These are phyloP conservation scores for Halocynthia roretzi DNA, from an alignment of 23 tunicate genomes.

Conservation along the genomic window DNA sequence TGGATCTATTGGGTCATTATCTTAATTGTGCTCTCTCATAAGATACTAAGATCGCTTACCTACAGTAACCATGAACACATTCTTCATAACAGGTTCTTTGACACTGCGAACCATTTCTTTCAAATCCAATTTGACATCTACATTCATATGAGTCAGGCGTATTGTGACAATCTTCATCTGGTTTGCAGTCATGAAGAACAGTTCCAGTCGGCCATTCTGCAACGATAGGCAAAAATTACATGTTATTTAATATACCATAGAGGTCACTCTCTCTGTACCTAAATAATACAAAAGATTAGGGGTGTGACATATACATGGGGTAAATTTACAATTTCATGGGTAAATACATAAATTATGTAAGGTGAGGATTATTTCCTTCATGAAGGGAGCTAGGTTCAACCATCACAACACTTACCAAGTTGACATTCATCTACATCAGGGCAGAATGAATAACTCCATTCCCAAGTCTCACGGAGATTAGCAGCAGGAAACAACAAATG, in stretches of 20 bases:
- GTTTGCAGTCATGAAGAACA: constrained; percentile 35
- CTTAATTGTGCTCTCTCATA: not conserved
- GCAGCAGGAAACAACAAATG: not conserved
- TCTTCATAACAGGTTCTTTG: constrained; percentile 27
- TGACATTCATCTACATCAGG: constrained; percentile 65
- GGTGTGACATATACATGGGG: not conserved
- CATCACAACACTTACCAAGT: constrained; percentile 15
- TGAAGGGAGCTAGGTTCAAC: too few relatives aligned
- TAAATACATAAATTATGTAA: not conserved
- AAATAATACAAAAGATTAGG: constrained; percentile 2
- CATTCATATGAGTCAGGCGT: constrained; percentile 32
- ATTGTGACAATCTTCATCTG: constrained; percentile 49
- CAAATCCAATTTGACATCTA: constrained; percentile 40
- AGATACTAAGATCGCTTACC: constrained; percentile 12
- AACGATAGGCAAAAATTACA: not conserved
- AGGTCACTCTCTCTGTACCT: not conserved
- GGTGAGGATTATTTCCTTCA: too few relatives aligned
- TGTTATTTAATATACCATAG: not conserved
- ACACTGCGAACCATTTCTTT: constrained; percentile 43
- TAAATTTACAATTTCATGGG: too few relatives aligned
- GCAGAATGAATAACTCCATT: constrained; percentile 51
- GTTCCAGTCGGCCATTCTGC: constrained; percentile 63
- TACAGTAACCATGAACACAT: constrained; percentile 56
- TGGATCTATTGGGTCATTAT: not conserved
- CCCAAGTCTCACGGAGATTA: not conserved